Base-by-base conservation (phyloP, 2,888 invertebrate species). In the Cistogaster globosa region DNA sequence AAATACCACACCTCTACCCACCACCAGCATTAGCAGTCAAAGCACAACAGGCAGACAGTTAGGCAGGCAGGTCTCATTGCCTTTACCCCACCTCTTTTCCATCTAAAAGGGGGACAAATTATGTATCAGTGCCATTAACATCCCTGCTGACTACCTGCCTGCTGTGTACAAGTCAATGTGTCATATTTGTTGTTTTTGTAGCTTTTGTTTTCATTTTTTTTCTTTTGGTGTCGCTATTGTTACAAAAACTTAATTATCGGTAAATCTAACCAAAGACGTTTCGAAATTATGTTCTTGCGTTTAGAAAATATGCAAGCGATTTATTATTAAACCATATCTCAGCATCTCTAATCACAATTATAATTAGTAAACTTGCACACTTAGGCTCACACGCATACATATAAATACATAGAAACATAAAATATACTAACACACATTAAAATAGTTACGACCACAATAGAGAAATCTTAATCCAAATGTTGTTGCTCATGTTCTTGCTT, bases 291-390 rank as follows among this genome's bases (percentile, higher is more conserved):
- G 85, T 82, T 79, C 75, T 63, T 74, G 83, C 57, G 81, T 69
- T 69, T 69, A 63, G 68, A 65, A 82, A 83, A 72, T 84, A 78
- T 85, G 53, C 75, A 71, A 42, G 60, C 58, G 75, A 85, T 85
- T 85, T 85, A 85, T 85, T 78, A 82, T 79, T 63, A 79, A 82
- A 79, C 51, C 78, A 71, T 82, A 85, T 82, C 82, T 82, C 82
- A 79, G 75, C 78, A 85, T 85, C 85, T 82, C 82, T 85, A 85
- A 85, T 82, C 85, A 85, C 78, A 85, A 82, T 82, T 85, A 75
- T 85, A 85, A 85, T 85, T 85, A 82, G 85, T 82, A 32, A 82
- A 79, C 75, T 36, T 32, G 48, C 67, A 20, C 18, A 53, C 55
- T 18, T 36, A 22, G 22, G 7, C 26, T 26, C 57, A 22, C 18